Evolutionary conservation across 2,888 invertebrate species (phyloP).

Genomic region (Clanis bilineata): DNA sequence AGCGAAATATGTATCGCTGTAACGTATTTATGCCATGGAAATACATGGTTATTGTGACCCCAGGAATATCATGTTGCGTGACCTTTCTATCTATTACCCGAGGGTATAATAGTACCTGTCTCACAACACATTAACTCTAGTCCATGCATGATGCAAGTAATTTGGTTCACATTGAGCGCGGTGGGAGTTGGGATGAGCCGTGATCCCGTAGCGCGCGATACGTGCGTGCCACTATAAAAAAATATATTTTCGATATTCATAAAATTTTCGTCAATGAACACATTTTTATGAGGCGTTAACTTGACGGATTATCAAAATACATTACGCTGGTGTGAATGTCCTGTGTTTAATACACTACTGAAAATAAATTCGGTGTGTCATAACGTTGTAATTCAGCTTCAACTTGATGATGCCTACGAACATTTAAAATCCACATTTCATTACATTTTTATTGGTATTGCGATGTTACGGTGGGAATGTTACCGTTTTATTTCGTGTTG

Average conservation of each 20-base stretch:
- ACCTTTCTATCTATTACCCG: slow-evolving; percentile 1
- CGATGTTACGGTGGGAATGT: slow-evolving; percentile 14
- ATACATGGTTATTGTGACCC: background rate
- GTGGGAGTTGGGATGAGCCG: background rate
- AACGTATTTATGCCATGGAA: background rate
- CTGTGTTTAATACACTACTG: slow-evolving; percentile 32
- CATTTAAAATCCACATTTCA: slow-evolving; percentile 37
- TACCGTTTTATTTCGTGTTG: slow-evolving; percentile 24
- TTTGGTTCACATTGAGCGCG: background rate
- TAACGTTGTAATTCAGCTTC: slow-evolving; percentile 25
- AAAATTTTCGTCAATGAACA: background rate
- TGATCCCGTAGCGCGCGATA: no score
- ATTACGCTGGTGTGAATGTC: slow-evolving; percentile 31
- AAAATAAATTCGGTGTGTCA: slow-evolving; percentile 37
- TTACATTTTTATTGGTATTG: slow-evolving; percentile 35
- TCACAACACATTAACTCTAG: slow-evolving; percentile 19
- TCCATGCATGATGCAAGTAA: slow-evolving; percentile 5
- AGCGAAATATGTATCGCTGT: background rate
- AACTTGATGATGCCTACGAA: slow-evolving; percentile 20
- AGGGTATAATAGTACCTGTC: slow-evolving; percentile 1
- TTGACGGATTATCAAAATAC: background rate
- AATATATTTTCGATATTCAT: background rate
- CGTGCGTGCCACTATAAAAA: background rate
- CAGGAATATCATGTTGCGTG: slow-evolving; percentile 1
- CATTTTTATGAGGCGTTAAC: background rate